Evolutionary conservation across 2,888 invertebrate genomes (phyloP).

Genomic region (Tiphia femorata): DNA sequence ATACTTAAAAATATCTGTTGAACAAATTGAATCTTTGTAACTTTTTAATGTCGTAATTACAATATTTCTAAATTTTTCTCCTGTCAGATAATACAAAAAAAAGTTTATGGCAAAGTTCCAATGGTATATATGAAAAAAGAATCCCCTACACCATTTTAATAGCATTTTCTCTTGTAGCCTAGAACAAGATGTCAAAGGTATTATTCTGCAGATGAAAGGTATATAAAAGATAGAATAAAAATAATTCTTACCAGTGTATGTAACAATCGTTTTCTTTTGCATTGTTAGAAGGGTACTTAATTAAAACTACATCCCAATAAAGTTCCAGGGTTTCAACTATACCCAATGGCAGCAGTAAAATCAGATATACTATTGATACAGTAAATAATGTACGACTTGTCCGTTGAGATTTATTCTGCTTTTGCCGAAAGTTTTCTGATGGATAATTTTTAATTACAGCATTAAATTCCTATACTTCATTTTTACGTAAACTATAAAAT

Average conservation of each 20-base stretch:
- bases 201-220: not conserved
- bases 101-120: conserved; percentile 66
- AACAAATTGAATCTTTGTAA: conserved; percentile 31
- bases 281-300: conserved; percentile 42
- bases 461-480: conserved; percentile 13
- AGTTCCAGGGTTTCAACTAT: conserved; percentile 64
- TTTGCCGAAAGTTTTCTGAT: conserved; percentile 48
- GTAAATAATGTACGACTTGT: conserved; percentile 61
- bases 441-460: conserved; percentile 22
- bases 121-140: conserved; percentile 64
- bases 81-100: conserved; percentile 64
- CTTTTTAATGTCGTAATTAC: conserved; percentile 42
- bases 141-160: conserved; percentile 63
- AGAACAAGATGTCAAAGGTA: conserved; percentile 23
- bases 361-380: conserved; percentile 63
- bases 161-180: conserved; percentile 63
- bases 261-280: conserved; percentile 47
- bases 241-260: conserved; percentile 56
- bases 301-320: conserved; percentile 60
- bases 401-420: conserved; percentile 43
- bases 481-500: no score
- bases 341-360: conserved; percentile 63
- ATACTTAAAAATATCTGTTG: conserved; percentile 29
- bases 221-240: not conserved
- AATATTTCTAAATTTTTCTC: conserved; percentile 59